These are phyloP conservation scores for Drosophila helvetica DNA, from an alignment of 2,888 invertebrate species.

Conservation along the genomic window DNA sequence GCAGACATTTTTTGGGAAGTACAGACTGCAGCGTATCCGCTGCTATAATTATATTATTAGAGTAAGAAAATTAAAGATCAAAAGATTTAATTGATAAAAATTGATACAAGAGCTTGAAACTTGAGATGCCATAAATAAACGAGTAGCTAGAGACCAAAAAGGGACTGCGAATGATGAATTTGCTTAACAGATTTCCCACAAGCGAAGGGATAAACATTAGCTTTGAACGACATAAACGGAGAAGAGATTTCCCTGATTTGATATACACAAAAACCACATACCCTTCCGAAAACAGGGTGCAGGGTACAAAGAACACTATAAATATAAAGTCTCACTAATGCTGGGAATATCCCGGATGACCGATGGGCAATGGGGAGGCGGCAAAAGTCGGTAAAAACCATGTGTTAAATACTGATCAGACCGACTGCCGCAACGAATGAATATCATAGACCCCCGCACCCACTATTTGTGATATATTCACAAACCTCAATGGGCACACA, in stretches of 20 bases:
- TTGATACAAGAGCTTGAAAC: background rate
- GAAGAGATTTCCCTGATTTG: no score
- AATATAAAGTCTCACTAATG: background rate
- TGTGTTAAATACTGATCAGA: conserved; percentile 24
- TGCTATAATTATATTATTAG: background rate
- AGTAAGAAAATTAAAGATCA: background rate
- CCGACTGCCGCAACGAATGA: conserved; percentile 20
- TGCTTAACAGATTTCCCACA: no score
- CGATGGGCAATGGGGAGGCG: background rate
- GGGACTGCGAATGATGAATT: no score
- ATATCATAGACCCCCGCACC: conserved; percentile 32
- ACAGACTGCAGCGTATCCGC: background rate
- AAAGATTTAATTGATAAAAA: no score
- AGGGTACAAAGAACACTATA: background rate
- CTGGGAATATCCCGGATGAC: conserved; percentile 15
- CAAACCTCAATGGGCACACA: background rate
- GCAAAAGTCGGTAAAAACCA: conserved; percentile 1
- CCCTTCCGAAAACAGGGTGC: background rate
- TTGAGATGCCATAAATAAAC: background rate
- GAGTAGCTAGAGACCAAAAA: background rate
- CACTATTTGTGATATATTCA: conserved; percentile 28
- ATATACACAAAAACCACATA: background rate
- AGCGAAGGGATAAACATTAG: no score
- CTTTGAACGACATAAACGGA: no score
- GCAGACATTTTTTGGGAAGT: background rate